Percentiles rank a stretch among this genome's conserved stretches.
phyloP scores from a whole-genome alignment of 2,888 invertebrate genomes.

The Schizotus pectinicornis region DNA sequence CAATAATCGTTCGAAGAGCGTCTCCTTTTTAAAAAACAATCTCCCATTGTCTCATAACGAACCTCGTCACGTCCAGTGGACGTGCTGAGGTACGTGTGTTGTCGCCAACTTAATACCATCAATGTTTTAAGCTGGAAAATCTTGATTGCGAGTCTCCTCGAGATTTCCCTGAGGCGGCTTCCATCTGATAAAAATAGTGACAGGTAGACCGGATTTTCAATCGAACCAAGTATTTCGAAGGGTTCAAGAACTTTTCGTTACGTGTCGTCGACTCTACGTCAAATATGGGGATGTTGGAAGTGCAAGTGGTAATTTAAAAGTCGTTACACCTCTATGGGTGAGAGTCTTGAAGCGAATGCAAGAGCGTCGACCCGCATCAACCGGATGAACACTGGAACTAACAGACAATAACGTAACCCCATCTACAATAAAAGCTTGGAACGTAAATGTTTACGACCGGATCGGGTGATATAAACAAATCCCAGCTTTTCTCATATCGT shows the following conservation, averaged over 20 bases:
- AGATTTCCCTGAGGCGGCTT: conserved; percentile 1
- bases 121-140: conserved; percentile 5
- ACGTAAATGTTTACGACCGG: conserved; percentile 9
- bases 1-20: conserved; percentile 13
- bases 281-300: conserved; percentile 1
- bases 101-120: conserved; percentile 9
- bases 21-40: conserved; percentile 10
- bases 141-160: conserved; percentile 1
- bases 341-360: neutral
- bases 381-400: conserved; percentile 14
- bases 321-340: neutral
- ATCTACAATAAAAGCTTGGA: conserved; percentile 4
- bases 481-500: neutral
- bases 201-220: neutral
- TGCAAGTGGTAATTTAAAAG: conserved; percentile 6
- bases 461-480: conserved; percentile 7
- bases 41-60: conserved; percentile 14
- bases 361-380: conserved; percentile 12
- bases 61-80: conserved; percentile 16
- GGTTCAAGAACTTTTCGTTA: no score
- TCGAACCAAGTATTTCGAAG: no score
- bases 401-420: conserved; percentile 19
- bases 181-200: neutral
- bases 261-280: neutral
- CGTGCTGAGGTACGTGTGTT: conserved; percentile 15